Conservation (phyloP, 2,113 vertebrate species). For the Platysternon megacephalum region DNA sequence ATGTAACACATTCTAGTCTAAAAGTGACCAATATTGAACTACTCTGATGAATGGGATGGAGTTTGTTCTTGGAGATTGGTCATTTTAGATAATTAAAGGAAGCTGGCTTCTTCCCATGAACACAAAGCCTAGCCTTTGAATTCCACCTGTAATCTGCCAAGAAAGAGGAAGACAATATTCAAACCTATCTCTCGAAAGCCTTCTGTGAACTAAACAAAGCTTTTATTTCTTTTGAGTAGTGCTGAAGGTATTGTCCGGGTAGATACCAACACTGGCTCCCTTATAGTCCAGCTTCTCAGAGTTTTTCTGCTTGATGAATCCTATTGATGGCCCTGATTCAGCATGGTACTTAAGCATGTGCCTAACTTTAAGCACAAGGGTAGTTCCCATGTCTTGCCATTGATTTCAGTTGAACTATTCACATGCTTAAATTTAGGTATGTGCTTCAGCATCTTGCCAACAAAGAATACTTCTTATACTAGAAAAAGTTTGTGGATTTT, state of each 20-base stretch:
- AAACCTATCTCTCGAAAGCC: background rate
- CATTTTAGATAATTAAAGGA: background rate
- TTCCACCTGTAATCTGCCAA: background rate
- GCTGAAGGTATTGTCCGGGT: conserved; percentile 2
- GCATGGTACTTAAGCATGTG: background rate
- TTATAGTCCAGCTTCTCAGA: background rate
- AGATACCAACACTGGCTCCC: background rate
- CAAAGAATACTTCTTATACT: conserved; percentile 43
- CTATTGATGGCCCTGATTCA: conserved; percentile 2
- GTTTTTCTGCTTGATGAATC: conserved; percentile 12
- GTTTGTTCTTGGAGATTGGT: background rate
- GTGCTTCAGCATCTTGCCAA: conserved; percentile 26
- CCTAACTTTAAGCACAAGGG: background rate
- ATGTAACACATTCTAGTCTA: background rate
- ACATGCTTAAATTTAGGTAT: conserved; percentile 39
- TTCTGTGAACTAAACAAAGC: background rate
- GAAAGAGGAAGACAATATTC: background rate
- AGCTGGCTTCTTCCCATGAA: background rate
- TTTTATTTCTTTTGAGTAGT: background rate
- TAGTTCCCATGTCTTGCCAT: conserved; percentile 12
- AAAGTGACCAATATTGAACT: background rate
- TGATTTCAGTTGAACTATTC: conserved; percentile 42
- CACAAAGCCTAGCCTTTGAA: background rate
- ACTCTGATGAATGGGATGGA: background rate
- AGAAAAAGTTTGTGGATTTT: conserved; percentile 40